Evolutionary conservation across 2,113 vertebrate genomes (phyloP).

Genomic region (Tapirus terrestris): DNA sequence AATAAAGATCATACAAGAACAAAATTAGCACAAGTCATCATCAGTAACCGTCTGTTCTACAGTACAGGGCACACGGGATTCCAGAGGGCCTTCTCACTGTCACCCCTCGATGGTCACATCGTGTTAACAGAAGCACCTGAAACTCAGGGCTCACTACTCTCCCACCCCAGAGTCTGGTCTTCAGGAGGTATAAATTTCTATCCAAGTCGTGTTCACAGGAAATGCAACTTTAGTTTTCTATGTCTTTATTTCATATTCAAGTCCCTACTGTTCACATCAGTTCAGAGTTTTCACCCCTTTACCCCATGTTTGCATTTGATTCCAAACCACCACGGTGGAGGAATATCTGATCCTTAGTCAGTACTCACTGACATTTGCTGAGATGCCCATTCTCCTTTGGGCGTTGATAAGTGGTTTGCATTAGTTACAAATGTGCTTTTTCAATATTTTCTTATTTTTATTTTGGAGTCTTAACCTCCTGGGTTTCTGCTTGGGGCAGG

Average conservation of each 20-base stretch:
- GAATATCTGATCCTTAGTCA: neutral
- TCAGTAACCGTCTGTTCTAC: neutral
- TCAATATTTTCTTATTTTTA: neutral
- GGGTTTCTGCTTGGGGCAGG: rapidly evolving
- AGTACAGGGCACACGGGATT: neutral
- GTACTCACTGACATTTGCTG: neutral
- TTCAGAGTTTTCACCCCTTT: neutral
- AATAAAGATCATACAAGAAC: neutral
- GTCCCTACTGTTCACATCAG: neutral
- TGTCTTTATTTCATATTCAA: neutral
- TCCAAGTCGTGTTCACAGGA: neutral
- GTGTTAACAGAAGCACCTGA: rapidly evolving
- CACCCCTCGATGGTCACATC: too few relatives aligned
- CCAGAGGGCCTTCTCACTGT: neutral
- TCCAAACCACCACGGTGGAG: rapidly evolving
- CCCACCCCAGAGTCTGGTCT: neutral
- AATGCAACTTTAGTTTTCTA: neutral
- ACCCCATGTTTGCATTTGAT: neutral
- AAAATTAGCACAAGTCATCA: neutral
- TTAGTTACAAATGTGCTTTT: neutral
- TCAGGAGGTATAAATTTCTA: neutral
- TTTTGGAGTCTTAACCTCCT: neutral
- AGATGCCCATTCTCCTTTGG: neutral
- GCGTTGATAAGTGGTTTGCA: neutral
- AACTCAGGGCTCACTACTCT: rapidly evolving